A percentile compares a stretch with the other conserved stretches of the same genome.
These are phyloP conservation scores for Trichonephila inaurata DNA, from an alignment of 1,140 invertebrate genomes.

Conservation along the genomic window DNA sequence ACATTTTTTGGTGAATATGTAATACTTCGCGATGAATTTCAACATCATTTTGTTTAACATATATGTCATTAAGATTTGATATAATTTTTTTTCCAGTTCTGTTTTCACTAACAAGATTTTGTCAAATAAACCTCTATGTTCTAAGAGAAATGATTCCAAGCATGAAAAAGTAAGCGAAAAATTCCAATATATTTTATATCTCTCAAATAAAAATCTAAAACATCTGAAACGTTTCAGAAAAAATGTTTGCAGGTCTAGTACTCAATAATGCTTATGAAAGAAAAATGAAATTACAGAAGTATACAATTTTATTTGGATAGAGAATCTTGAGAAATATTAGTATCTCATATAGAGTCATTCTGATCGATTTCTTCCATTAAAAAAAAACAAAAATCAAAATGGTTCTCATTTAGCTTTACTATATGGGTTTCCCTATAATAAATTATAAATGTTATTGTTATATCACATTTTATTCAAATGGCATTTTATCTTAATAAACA, in stretches of 20 bases:
- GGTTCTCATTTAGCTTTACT: constrained; percentile 22
- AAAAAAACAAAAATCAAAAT: constrained; percentile 5
- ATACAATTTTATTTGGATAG: constrained; percentile 22
- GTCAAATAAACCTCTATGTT: not conserved
- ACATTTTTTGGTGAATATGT: no score
- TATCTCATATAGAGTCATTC: constrained; percentile 23
- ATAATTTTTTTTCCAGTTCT: no score
- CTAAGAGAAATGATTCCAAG: not conserved
- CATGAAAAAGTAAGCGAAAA: not conserved
- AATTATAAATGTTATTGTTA: not conserved
- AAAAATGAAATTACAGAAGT: not conserved
- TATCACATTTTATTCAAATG: not conserved
- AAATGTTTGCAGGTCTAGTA: not conserved
- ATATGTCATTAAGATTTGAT: no score
- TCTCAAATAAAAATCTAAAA: not conserved
- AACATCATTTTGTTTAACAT: no score
- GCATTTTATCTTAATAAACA: not conserved
- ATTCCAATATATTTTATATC: not conserved
- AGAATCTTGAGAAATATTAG: constrained; percentile 32
- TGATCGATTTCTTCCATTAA: constrained; percentile 41
- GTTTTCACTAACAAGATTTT: no score
- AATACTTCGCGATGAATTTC: no score
- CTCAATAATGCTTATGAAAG: not conserved
- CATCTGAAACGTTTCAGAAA: not conserved
- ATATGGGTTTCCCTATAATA: constrained; percentile 32